These are phyloP conservation scores for Parapsyche elsis DNA, from an alignment of 1,140 invertebrate genomes.

Conservation along the genomic window DNA sequence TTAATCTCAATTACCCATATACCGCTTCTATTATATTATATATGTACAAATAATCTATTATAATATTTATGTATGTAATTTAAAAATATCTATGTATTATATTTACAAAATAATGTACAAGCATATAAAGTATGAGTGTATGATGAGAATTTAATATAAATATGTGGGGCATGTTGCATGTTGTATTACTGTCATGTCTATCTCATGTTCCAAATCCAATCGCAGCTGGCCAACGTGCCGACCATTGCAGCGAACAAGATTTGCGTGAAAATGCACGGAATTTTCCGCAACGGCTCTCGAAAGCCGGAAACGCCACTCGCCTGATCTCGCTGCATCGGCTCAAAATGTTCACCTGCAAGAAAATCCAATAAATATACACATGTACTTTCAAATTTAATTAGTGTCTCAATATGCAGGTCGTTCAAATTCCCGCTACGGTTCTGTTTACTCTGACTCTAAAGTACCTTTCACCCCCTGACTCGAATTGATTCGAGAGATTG, in stretches of 20 bases:
- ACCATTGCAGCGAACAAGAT: constrained; percentile 7
- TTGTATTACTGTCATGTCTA: neutral
- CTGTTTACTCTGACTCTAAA: too few relatives aligned
- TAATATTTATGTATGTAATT: neutral
- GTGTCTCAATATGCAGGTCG: too few relatives aligned
- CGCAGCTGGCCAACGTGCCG: neutral
- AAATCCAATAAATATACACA: constrained; percentile 22
- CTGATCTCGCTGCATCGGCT: constrained; percentile 55
- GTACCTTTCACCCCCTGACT: too few relatives aligned
- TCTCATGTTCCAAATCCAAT: constrained; percentile 35
- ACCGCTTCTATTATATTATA: too few relatives aligned
- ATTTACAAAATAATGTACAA: neutral
- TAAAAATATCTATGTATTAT: neutral
- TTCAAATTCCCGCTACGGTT: too few relatives aligned
- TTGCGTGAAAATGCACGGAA: constrained; percentile 2
- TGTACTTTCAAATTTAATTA: neutral
- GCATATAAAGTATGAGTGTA: neutral
- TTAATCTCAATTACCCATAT: too few relatives aligned
- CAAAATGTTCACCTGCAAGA: constrained; percentile 51
- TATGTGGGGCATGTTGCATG: too few relatives aligned
- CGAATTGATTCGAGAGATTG: too few relatives aligned
- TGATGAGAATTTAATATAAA: too few relatives aligned
- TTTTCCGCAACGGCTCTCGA: constrained; percentile 12
- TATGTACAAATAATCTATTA: too few relatives aligned
- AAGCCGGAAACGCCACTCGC: constrained; percentile 28